Percentiles rank a stretch among this genome's conserved stretches.
Evolutionary conservation across 2,888 invertebrate species (phyloP).

Genomic region (Plagiodera versicolora): DNA sequence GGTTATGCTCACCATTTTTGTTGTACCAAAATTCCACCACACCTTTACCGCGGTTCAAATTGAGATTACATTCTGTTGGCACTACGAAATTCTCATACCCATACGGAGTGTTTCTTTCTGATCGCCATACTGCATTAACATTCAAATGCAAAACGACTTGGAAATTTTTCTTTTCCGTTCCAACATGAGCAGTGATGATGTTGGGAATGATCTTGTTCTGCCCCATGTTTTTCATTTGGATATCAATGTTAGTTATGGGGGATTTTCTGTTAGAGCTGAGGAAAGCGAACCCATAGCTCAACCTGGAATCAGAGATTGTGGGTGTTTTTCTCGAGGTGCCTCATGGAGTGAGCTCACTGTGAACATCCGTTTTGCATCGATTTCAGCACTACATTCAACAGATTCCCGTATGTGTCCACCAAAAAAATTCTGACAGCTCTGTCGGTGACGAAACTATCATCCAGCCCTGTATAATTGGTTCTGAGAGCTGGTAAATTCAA

Average conservation of each 20-base stretch:
- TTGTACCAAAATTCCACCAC: constrained; percentile 51
- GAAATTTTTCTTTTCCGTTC: constrained; percentile 25
- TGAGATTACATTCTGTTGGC: constrained; percentile 46
- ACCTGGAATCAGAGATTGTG: constrained; percentile 50
- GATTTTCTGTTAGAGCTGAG: constrained; percentile 53
- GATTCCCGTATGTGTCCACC: constrained; percentile 59
- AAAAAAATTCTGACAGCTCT: constrained; percentile 45
- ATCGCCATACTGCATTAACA: constrained; percentile 15
- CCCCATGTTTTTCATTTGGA: constrained; percentile 57
- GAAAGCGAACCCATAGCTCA: constrained; percentile 60
- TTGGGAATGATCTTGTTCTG: constrained; percentile 55
- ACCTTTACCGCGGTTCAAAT: constrained; percentile 51
- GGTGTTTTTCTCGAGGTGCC: background rate
- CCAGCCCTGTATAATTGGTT: constrained; percentile 40
- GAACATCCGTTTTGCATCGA: constrained; percentile 59
- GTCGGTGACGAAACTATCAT: constrained; percentile 38
- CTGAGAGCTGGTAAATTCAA: constrained; percentile 58
- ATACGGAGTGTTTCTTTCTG: constrained; percentile 26
- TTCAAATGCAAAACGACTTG: constrained; percentile 42
- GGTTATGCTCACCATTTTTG: constrained; percentile 35
- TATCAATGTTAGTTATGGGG: constrained; percentile 53
- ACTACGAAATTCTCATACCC: constrained; percentile 40
- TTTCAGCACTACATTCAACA: constrained; percentile 59
- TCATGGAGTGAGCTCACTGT: constrained; percentile 57
- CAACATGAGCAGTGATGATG: constrained; percentile 55